Evolutionary conservation across 1,140 invertebrate genomes (phyloP).

Genomic region (Trachymyrmex cornetzi): DNA sequence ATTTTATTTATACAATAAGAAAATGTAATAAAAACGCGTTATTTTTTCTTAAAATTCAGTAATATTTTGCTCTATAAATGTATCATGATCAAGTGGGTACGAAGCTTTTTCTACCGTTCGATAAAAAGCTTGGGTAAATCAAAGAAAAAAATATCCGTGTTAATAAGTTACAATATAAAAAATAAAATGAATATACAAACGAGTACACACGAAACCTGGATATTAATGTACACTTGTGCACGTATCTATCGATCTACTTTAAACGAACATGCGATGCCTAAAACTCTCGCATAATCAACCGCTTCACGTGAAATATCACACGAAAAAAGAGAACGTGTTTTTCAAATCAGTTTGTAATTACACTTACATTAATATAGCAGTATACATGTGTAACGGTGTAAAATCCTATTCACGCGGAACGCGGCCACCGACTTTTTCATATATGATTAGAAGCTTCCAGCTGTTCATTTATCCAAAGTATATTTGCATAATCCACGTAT

Average conservation of each 20-base stretch:
- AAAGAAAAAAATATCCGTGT: slow-evolving; percentile 22
- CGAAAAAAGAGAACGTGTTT: slow-evolving; percentile 15
- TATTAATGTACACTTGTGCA: slow-evolving; percentile 10
- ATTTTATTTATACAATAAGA: slow-evolving; percentile 14
- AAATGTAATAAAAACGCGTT: neutral
- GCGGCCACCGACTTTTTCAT: slow-evolving; percentile 2
- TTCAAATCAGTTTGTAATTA: slow-evolving; percentile 36
- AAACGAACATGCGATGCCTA: slow-evolving; percentile 40
- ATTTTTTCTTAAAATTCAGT: neutral
- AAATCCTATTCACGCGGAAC: neutral
- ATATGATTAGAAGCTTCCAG: neutral
- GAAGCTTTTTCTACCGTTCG: neutral
- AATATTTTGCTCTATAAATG: neutral
- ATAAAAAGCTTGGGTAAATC: neutral
- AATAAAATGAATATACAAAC: slow-evolving; percentile 20
- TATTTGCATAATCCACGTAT: slow-evolving; percentile 35
- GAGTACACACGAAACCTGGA: slow-evolving; percentile 4
- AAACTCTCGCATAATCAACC: slow-evolving; percentile 27
- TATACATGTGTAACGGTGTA: neutral
- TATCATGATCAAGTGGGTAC: neutral
- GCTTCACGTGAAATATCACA: slow-evolving; percentile 22
- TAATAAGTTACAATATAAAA: slow-evolving; percentile 2
- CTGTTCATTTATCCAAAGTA: slow-evolving; percentile 14
- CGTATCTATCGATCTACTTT: slow-evolving; percentile 41
- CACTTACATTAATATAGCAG: no score